Conservation (phyloP, 1,140 invertebrate genomes). For the Pogonomyrmex barbatus region DNA sequence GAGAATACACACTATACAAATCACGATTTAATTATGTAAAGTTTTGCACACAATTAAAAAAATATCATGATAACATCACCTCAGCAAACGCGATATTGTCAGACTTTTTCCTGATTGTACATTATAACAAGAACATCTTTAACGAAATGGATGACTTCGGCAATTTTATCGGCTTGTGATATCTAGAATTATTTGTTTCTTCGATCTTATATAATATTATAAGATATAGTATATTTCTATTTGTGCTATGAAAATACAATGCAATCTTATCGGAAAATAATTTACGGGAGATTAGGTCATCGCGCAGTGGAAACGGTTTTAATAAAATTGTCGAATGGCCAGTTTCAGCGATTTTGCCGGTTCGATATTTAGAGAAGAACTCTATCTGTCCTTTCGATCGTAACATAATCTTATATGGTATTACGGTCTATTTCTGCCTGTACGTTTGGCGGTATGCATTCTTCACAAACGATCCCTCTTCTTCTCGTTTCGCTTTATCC, state of each 20-base stretch:
- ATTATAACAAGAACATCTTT: neutral
- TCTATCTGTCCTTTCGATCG: constrained; percentile 1
- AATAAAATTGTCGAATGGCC: neutral
- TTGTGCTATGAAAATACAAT: neutral
- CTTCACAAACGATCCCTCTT: constrained; percentile 14
- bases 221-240: neutral
- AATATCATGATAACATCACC: too few relatives aligned
- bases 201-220: neutral
- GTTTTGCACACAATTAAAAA: too few relatives aligned
- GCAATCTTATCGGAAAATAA: neutral
- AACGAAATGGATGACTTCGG: neutral
- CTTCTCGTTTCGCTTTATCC: constrained; percentile 50
- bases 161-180: neutral
- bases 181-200: neutral
- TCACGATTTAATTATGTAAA: too few relatives aligned
- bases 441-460: constrained; percentile 43
- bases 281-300: neutral
- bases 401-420: constrained; percentile 65
- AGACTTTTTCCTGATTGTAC: too few relatives aligned
- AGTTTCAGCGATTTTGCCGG: neutral
- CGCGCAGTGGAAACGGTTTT: neutral
- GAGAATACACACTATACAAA: too few relatives aligned
- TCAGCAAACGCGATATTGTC: too few relatives aligned
- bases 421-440: constrained; percentile 31
- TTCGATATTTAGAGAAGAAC: neutral